Evolutionary conservation across 2,797 vertebrate species (phyloP).

Genomic region (Sebastes hubbsi): DNA sequence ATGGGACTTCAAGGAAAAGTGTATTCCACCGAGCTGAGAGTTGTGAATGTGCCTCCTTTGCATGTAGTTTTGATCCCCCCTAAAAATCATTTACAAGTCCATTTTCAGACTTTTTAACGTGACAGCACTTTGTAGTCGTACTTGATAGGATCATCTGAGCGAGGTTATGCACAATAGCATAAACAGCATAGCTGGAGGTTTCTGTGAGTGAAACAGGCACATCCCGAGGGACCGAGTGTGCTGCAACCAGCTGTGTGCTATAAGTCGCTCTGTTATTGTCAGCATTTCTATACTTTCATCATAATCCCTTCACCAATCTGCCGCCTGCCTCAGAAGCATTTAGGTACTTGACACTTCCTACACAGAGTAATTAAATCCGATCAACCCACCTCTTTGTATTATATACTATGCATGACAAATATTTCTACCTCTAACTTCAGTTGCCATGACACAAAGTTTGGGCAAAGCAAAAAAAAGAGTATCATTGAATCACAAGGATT

Average conservation of each 20-base stretch:
- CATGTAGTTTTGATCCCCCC: slow-evolving; percentile 12
- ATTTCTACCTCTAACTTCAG: slow-evolving; percentile 19
- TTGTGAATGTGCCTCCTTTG: slow-evolving; percentile 4
- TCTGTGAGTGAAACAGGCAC: slow-evolving; percentile 43
- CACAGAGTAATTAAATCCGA: slow-evolving; percentile 65
- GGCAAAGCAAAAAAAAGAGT: slow-evolving; percentile 12
- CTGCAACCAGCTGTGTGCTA: slow-evolving; percentile 42
- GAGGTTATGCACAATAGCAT: slow-evolving; percentile 38
- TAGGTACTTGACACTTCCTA: slow-evolving; percentile 55
- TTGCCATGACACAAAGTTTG: slow-evolving; percentile 33
- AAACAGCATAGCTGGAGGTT: slow-evolving; percentile 37
- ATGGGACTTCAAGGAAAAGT: background rate
- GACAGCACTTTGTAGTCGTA: slow-evolving; percentile 64
- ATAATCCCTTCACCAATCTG: slow-evolving; percentile 39
- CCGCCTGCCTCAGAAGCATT: slow-evolving; percentile 49
- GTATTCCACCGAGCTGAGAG: background rate
- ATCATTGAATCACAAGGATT: slow-evolving; percentile 24
- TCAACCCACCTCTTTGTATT: slow-evolving; percentile 37
- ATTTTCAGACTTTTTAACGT: slow-evolving; percentile 44
- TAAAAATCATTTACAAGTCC: slow-evolving; percentile 33
- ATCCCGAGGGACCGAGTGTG: slow-evolving; percentile 46
- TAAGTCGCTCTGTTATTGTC: slow-evolving; percentile 57
- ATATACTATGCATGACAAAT: slow-evolving; percentile 8
- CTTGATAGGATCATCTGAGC: slow-evolving; percentile 50
- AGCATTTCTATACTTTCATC: slow-evolving; percentile 65